Evolutionary conservation across 2,797 vertebrate genomes (phyloP).

Genomic region (Anomalospiza imberbis): DNA sequence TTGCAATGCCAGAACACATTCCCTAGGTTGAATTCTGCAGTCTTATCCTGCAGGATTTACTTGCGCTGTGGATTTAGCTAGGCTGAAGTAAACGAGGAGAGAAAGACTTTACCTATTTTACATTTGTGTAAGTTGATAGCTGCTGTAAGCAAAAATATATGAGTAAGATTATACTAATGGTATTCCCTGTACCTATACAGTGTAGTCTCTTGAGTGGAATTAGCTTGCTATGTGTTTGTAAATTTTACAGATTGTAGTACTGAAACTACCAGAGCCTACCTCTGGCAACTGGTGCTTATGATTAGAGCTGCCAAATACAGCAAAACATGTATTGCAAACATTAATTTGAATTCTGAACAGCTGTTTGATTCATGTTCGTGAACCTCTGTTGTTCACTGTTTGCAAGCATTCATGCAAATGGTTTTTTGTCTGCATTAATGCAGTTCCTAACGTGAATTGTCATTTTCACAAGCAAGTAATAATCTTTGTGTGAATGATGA

Average conservation of each 20-base stretch:
- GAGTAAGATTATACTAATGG: not conserved
- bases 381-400: constrained; percentile 58
- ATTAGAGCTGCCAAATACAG: constrained; percentile 47
- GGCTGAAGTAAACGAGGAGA: not conserved
- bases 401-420: constrained; percentile 59
- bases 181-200: not conserved
- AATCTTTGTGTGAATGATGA: constrained; percentile 10
- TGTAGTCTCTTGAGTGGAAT: not conserved
- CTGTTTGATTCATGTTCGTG: constrained; percentile 45
- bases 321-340: constrained; percentile 44
- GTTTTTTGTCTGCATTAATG: constrained; percentile 50
- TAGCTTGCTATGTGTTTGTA: not conserved
- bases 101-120: not conserved
- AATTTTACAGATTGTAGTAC: not conserved
- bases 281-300: constrained; percentile 34
- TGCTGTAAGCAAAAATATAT: not conserved
- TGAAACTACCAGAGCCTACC: constrained; percentile 14
- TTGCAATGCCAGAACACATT: not conserved
- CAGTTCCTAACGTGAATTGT: constrained; percentile 16
- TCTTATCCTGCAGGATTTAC: not conserved
- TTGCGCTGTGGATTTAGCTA: not conserved
- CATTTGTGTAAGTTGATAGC: not conserved
- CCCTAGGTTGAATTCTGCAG: not conserved
- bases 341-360: constrained; percentile 62
- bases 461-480: constrained; percentile 23